Evolutionary conservation across 1,140 invertebrate species (phyloP), one percentile per base, ranked within the genome.

Genomic region (Subanguina moxae): DNA sequence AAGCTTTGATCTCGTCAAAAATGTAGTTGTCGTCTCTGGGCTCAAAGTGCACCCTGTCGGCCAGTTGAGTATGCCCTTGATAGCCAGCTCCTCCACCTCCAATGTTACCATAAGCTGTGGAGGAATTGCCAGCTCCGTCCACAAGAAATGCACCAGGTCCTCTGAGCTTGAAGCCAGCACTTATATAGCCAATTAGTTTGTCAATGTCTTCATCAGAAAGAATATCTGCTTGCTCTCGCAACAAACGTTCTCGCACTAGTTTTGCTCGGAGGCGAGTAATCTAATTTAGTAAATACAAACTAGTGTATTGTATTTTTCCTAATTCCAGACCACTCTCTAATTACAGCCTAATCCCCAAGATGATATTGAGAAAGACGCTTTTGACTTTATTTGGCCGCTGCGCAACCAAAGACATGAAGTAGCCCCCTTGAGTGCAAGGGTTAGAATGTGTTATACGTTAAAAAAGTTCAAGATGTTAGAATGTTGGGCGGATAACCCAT

Each of bases 131-230:
- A 52, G n/a, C 3, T 3, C n/a, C n/a, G 15, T 15, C 48, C n/a
- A 52, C 23, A 19, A 19, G n/a, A 25, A 52, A 15, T 7, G n/a
- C 48, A 52, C 48, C 58, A 7, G 42, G 28, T 7, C 58, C 58
- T 43, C 19, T n/a, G n/a, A 64, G 32, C 17, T 23, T 56, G 57
- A 28, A 64, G 7, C 65, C 65, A 19, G 65, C 68, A 56, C 67
- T 69, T 27, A 66, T 27, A 56, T 66, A 66, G 21, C 32, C 64
- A 19, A 66, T 71, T 7, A 66, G 19, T 56, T 66, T 66, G 28
- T 66, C 65, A 32, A 66, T 71, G 65, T 66, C 65, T 30, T 66
- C 65, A 23, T 66, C 65, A 5, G 65, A 32, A 13, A 66, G 67
- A 19, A 70, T 19, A 66, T 66, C 65, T 17, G 68, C 32, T 68